Base-by-base conservation (phyloP, 2,797 vertebrate genomes). In the Petrocephalus sullivani region DNA sequence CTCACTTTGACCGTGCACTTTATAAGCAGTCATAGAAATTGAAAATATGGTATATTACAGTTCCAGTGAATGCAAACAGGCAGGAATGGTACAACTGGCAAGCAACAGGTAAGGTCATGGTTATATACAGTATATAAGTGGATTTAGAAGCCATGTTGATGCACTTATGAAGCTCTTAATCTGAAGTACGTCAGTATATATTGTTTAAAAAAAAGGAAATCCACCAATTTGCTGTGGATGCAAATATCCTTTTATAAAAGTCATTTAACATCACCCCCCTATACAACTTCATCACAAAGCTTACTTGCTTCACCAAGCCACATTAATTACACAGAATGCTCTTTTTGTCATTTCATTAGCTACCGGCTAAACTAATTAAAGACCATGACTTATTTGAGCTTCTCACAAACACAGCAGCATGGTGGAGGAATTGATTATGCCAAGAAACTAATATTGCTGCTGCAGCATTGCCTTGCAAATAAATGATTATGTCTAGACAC, bases 321-420 rank as follows among this genome's bases (percentile, higher is more conserved):
- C 81, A 83, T 54, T 83, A 54, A 83, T 83, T 83, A 83, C 51
- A 83, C 10, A 83, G n/a, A 83, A 54, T 54, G 21, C 81, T 51
- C 46, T 83, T 83, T 83, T 28, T 83, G 81, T 83, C 46, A 21
- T 83, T 83, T 83, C 51, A 83, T 83, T 53, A 83, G 51, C 46
- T 51, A 54, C 81, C 1, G 4, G 81, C 81, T 54, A 83, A 83
- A 54, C 81, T 83, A 83, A 54, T 83, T 83, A 83, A 78, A 78
- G 71, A 49, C 71, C 71, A 49, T 78, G 71, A 83, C 49, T 83
- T 83, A 83, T 83, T 23, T 2, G 81, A 54, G 81, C 51, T 83
- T 78, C 71, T 78, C 37, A 49, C 37, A 78, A 78, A n/a, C 37
- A 78, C 71, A 41, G 8, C 71, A 54, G 81, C 51, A 21, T 83